Evolutionary conservation across 1,140 invertebrate species (phyloP), one percentile per base, ranked within the genome.

Genomic region (Melitaea cinxia): DNA sequence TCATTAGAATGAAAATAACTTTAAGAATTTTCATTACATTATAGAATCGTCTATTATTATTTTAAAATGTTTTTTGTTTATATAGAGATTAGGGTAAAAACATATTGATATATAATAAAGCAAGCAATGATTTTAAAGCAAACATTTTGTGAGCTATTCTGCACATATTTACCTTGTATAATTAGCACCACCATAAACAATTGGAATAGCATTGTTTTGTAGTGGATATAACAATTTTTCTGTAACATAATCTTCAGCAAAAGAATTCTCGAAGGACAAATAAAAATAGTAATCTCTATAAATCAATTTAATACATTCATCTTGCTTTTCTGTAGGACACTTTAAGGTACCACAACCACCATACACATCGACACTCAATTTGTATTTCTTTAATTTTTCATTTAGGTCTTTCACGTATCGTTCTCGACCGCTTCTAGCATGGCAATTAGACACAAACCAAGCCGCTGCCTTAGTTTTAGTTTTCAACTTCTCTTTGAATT

Each of bases 391-490:
- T 24, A 96, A 91, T 89, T 53, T 91, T 67, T 1, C 96, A 84
- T 59, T 94, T 82, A n/a, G n/a, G n/a, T n/a, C n/a, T 26, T 77
- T 66, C 0, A 93, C 94, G 70, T 93, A 95, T 0, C 79, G 57
- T 68, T 93, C 86, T 9, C 95, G 83, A 2, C 82, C 83, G 66
- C 93, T 94, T 21, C 70, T 77, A 0, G 93, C 90, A 1, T 78
- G 26, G 72, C 95, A 96, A 75, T 95, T 94, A 26, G 93, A 94
- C 3, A 94, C 93, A 67, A 95, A 93, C 94, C 94, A 95, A 4
- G 92, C 92, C 0, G 92, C 93, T 10, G 89, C 81, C 74, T 88
- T 92, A 5, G 61, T 89, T 70, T 92, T 91, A 12, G 67, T 89
- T 58, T 77, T 91, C 42, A 92, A 83, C 60, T 77, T 70, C 3